Base-by-base conservation (phyloP, 2,797 vertebrate genomes). In the Oophaga sylvatica region DNA sequence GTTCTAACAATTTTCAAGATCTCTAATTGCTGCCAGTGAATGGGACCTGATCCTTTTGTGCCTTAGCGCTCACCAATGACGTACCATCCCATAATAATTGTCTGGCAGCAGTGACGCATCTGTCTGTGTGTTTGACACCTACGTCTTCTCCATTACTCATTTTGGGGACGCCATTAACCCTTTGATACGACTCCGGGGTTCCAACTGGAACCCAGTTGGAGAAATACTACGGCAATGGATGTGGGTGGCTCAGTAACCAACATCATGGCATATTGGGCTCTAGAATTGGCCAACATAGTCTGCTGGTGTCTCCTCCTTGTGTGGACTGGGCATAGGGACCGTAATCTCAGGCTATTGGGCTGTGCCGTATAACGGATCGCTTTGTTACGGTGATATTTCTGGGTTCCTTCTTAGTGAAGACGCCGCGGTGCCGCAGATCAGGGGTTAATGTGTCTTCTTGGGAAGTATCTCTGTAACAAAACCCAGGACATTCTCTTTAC, bases 401-500 rank as follows among this genome's bases (percentile, higher is more conserved):
- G 35, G 20, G 22, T 20, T 13, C 48, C 4, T 15, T 10, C 10
- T 48, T 48, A 67, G n/a, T 67, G 62, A 1, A n/a, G 62, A n/a
- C 62, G 22, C 22, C 62, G 11, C 8, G 0, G 2, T 71, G 35
- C 70, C 17, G 83, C 12, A 56, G 45, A 5, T 6, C 8, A 81
- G 29, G 79, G 85, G 85, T 87, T 87, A 87, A 71, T 45, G 68
- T 20, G 56, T 71, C 85, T 65, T 68, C n/a, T 60, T 63, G 80
- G 41, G 48, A n/a, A 2, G 60, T 65, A 75, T 76, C 67, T 81
- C 41, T 16, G 86, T 87, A 87, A 87, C 29, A 45, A 57, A 83
- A 83, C 41, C 80, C 80, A 78, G 86, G 62, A 83, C 63, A 80
- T 84, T 84, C 82, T 31, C 82, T 84, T 84, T 76, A 77, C 71